phyloP scores from a whole-genome alignment of 2,113 vertebrate species.

The Lagopus leucura region DNA sequence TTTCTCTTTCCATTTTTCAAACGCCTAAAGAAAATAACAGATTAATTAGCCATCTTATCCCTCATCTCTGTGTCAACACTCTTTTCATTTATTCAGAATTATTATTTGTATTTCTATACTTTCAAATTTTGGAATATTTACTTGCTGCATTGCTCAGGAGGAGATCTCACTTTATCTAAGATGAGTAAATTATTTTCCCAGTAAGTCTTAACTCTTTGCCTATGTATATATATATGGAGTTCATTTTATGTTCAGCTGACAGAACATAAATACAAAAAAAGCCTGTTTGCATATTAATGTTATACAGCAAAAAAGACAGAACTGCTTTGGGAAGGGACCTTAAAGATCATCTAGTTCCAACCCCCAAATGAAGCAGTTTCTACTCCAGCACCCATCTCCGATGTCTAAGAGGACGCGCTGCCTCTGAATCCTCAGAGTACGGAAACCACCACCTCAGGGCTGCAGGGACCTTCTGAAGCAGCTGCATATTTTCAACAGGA shows the following conservation, averaged over 20 bases:
- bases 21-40: conserved; percentile 80
- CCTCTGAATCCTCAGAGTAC: too few relatives aligned
- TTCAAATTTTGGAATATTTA: not conserved
- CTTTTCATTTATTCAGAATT: not conserved
- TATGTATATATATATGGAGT: not conserved
- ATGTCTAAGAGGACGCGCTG: too few relatives aligned
- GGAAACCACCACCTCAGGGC: too few relatives aligned
- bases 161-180: not conserved
- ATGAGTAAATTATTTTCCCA: not conserved
- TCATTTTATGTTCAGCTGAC: not conserved
- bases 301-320: too few relatives aligned
- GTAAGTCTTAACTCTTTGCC: not conserved
- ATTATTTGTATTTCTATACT: not conserved
- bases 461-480: too few relatives aligned
- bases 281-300: not conserved
- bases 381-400: too few relatives aligned
- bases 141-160: not conserved
- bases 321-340: too few relatives aligned
- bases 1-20: conserved; percentile 91
- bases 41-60: not conserved
- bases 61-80: not conserved
- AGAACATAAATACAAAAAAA: not conserved
- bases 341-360: too few relatives aligned
- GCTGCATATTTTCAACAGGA: not conserved
- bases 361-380: too few relatives aligned